These are phyloP conservation scores for Linnaemya tessellans DNA, from an alignment of 2,888 invertebrate genomes.

Conservation along the genomic window DNA sequence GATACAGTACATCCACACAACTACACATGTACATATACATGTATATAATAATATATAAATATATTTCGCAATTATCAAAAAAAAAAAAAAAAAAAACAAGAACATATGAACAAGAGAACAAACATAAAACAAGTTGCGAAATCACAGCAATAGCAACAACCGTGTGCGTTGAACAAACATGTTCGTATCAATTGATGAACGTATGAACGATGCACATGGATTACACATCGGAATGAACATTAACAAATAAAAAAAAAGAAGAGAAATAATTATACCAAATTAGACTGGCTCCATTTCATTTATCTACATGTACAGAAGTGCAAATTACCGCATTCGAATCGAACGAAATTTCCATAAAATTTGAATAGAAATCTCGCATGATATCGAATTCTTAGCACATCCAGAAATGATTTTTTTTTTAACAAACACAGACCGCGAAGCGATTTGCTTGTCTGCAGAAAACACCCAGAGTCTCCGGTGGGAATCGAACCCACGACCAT, in stretches of 20 bases:
- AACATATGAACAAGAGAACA: conserved; percentile 6
- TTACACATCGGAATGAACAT: background rate
- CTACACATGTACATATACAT: background rate
- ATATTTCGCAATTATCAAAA: conserved; percentile 35
- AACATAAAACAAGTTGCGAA: conserved; percentile 21
- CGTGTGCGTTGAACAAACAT: conserved; percentile 25
- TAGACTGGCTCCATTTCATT: background rate
- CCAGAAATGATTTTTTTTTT: too few species aligned
- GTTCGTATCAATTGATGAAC: conserved; percentile 26
- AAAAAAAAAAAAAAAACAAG: background rate
- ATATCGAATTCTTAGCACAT: too few species aligned
- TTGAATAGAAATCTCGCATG: too few species aligned
- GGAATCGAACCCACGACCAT: too few species aligned
- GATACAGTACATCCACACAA: too few species aligned
- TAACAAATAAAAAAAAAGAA: too few species aligned
- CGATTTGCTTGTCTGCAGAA: too few species aligned
- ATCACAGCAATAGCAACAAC: conserved; percentile 15
- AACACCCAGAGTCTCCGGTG: too few species aligned
- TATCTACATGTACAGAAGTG: too few species aligned
- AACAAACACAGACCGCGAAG: too few species aligned
- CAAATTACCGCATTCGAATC: too few species aligned
- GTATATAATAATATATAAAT: background rate
- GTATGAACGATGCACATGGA: conserved; percentile 15
- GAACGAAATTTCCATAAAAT: too few species aligned
- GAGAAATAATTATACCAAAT: background rate